Evolutionary conservation across 2,888 invertebrate species (phyloP).

Genomic region (Ophraella communa): DNA sequence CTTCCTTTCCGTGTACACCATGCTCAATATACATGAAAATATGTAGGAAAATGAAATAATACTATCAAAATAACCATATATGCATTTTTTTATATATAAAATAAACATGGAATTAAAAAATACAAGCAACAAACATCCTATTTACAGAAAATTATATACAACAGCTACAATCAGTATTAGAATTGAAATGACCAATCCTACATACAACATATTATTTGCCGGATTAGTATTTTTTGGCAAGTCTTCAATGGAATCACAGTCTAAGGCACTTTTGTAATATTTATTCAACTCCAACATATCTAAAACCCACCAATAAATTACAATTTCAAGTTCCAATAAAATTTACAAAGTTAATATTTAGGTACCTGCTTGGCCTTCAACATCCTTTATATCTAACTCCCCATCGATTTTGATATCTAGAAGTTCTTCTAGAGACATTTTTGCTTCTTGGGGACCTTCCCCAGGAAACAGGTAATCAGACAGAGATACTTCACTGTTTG

Average conservation of each 20-base stretch:
- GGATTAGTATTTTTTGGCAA: conserved; percentile 63
- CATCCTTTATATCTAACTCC: conserved; percentile 65
- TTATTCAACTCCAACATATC: conserved; percentile 39
- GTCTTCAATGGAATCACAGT: conserved; percentile 60
- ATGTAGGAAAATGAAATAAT: too few relatives aligned
- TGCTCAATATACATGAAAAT: too few relatives aligned
- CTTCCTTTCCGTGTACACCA: too few relatives aligned
- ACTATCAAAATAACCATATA: too few relatives aligned
- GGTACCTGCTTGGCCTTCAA: conserved; percentile 83
- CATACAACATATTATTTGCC: conserved; percentile 68
- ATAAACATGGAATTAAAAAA: background rate
- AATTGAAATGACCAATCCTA: conserved; percentile 69
- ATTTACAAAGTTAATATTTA: conserved; percentile 12
- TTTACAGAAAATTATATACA: conserved; percentile 61
- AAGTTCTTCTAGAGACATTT: conserved; percentile 81
- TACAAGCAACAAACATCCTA: background rate
- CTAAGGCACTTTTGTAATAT: conserved; percentile 51
- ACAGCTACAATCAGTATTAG: conserved; percentile 70
- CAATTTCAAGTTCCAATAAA: background rate
- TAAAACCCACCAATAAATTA: conserved; percentile 24
- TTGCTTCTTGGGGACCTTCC: conserved; percentile 82
- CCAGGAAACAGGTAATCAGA: conserved; percentile 93
- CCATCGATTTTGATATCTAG: conserved; percentile 78
- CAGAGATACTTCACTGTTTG: conserved; percentile 70
- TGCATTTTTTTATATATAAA: too few relatives aligned